A percentile compares a stretch with the other conserved stretches of the same genome.
These are phyloP conservation scores for Podilymbus podiceps DNA, from an alignment of 2,113 vertebrate species.

Conservation along the genomic window DNA sequence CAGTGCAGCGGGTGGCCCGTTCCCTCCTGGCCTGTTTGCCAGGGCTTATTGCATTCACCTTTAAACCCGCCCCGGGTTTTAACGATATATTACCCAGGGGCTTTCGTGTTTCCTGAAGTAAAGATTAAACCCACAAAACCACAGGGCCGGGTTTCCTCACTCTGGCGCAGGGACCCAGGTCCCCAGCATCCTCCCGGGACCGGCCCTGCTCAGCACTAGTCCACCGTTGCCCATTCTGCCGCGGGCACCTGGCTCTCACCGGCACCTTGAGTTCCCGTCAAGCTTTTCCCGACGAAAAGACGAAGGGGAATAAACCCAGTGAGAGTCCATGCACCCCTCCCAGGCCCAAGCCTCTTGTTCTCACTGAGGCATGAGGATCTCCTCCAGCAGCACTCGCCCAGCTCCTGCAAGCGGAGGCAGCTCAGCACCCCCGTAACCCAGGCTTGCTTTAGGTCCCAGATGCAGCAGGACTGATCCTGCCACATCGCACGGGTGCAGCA, in stretches of 20 bases:
- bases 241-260: neutral
- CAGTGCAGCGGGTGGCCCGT: fast-evolving
- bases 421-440: fast-evolving
- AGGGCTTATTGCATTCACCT: neutral
- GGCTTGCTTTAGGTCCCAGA: fast-evolving
- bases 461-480: neutral
- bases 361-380: fast-evolving
- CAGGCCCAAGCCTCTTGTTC: neutral
- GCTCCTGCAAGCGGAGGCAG: fast-evolving
- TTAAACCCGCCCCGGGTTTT: neutral
- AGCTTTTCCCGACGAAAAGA: neutral
- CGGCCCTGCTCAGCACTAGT: too few relatives aligned
- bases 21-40: neutral
- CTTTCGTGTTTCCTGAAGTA: neutral
- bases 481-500: fast-evolving
- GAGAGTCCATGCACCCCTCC: neutral
- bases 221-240: fast-evolving
- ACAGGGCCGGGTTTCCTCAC: fast-evolving
- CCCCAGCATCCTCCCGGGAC: neutral
- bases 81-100: neutral
- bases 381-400: neutral
- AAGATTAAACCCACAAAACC: neutral
- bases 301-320: neutral
- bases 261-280: fast-evolving
- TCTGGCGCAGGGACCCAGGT: neutral